Evolutionary conservation across 1,140 invertebrate species (phyloP), one percentile per base, ranked within the genome.

Genomic region (Zophobas atratus): DNA sequence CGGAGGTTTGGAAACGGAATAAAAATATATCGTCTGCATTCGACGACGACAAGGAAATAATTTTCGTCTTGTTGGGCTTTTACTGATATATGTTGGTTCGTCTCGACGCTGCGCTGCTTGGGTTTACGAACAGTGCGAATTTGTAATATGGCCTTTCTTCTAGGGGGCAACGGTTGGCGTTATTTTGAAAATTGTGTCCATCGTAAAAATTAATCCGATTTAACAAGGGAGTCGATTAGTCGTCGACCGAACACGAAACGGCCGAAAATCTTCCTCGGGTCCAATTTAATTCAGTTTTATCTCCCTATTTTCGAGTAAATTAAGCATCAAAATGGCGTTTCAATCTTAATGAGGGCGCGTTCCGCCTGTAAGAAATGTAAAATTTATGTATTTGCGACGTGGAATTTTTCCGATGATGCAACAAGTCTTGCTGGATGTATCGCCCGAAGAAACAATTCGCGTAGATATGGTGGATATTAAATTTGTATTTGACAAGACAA

Each of bases 401-500:
- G 56, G 20, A 43, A 41, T 67, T 67, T 36, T 67, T 67, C 60
- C 20, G 20, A 20, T 39, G 33, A 34, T 39, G 60, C 60, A 67
- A 67, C 60, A 67, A 67, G 60, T 67, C 60, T 36, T 8, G 43
- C 0, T 60, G 35, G 56, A 60, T 60, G 56, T 67, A 67, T 41
- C 60, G 60, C 60, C 60, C 39, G 36, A 43, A 67, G 60, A 67
- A 67, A 67, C 60, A 67, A 43, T 67, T 43, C 60, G 8, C 43
- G 60, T 67, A 20, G 20, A 20, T 20, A 67, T 43, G 60, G 60
- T 39, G 60, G 60, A 67, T 67, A 67, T 67, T 67, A 67, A 67
- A 67, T 67, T 67, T 67, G 60, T 67, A 67, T 67, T 67, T 67
- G 60, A 67, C 60, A 67, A 67, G 60, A 67, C 60, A 67, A 67